A percentile compares a stretch with the other conserved stretches of the same genome.
Evolutionary conservation across 2,797 vertebrate species (phyloP).

Genomic region (Gila robusta): DNA sequence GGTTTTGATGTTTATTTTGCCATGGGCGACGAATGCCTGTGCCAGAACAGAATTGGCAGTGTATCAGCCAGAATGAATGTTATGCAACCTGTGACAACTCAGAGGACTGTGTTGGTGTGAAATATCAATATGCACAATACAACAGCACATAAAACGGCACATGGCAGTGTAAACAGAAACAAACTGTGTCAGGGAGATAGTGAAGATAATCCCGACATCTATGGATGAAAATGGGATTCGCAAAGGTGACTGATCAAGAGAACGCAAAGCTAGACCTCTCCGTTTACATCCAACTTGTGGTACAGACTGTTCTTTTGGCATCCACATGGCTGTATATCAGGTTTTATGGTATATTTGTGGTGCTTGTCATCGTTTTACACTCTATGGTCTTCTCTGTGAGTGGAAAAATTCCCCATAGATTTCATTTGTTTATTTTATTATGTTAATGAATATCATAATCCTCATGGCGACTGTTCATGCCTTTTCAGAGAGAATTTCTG

Average conservation of each 20-base stretch:
- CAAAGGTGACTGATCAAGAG: conserved; percentile 14
- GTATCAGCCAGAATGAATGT: conserved; percentile 67
- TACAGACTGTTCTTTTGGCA: conserved; percentile 11
- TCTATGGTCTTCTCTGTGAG: conserved; percentile 6
- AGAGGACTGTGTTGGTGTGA: conserved; percentile 64
- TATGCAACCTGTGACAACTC: conserved; percentile 72
- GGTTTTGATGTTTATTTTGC: conserved; percentile 66
- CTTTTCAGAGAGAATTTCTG: conserved; percentile 33
- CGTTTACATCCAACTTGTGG: background rate
- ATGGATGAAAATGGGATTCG: conserved; percentile 24
- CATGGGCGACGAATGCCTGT: conserved; percentile 57
- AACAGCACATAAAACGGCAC: conserved; percentile 63
- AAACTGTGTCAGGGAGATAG: conserved; percentile 70
- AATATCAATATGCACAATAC: conserved; percentile 65
- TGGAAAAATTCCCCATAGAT: conserved; percentile 20
- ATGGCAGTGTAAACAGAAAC: conserved; percentile 70
- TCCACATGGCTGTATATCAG: background rate
- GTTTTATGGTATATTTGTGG: background rate
- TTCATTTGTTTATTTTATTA: conserved; percentile 32
- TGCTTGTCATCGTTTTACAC: conserved; percentile 3
- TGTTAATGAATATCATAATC: conserved; percentile 26
- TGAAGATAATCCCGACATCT: conserved; percentile 55
- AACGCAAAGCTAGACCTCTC: background rate
- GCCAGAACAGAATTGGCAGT: conserved; percentile 72
- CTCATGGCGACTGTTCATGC: conserved; percentile 13